A percentile compares a stretch with the other conserved stretches of the same genome.
These are phyloP conservation scores for Saguinus imperator DNA, from an alignment of 2,113 vertebrate species.

Conservation along the genomic window DNA sequence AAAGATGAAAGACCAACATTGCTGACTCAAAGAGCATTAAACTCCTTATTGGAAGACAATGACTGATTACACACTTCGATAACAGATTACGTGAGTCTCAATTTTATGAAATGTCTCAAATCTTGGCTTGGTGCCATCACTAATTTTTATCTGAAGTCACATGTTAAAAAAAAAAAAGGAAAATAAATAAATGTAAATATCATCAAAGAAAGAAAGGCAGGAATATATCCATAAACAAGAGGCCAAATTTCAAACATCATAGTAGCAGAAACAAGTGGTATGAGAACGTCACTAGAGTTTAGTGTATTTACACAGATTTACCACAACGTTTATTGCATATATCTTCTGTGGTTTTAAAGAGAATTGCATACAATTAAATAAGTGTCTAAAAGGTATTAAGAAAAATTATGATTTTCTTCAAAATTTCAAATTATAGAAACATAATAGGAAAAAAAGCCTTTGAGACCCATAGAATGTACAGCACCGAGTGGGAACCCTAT, in stretches of 20 bases:
- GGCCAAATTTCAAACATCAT: not conserved
- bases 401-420: not conserved
- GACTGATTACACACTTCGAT: not conserved
- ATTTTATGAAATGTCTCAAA: conserved; percentile 12
- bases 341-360: not conserved
- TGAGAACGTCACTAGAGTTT: not conserved
- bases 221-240: not conserved
- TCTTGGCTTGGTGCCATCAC: not conserved
- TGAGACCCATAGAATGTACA: not conserved
- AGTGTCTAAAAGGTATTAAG: not conserved
- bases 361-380: not conserved
- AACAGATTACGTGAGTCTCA: not conserved
- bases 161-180: not conserved
- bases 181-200: not conserved
- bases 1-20: not conserved
- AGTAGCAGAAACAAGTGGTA: not conserved
- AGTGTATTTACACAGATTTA: not conserved
- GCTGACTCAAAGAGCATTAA: not conserved
- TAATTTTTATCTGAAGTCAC: conserved; percentile 2
- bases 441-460: not conserved
- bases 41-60: not conserved
- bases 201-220: not conserved
- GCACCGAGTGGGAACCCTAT: not conserved
- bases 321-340: not conserved
- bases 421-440: conserved; percentile 17